Evolutionary conservation across 2,888 invertebrate species (phyloP).

Genomic region (Endotricha flammealis): DNA sequence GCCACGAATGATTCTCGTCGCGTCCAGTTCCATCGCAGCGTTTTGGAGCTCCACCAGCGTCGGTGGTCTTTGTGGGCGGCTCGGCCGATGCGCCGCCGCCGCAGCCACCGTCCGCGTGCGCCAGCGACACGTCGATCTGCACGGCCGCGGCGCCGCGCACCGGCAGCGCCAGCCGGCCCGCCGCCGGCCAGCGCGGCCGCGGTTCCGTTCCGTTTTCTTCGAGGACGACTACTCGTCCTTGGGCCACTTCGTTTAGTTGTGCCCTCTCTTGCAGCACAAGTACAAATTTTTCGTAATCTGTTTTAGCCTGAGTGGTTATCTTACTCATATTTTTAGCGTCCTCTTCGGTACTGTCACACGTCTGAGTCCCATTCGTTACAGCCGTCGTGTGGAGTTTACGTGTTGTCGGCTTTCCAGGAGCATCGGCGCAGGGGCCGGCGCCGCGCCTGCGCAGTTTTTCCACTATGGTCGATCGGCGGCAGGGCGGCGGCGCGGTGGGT

Average conservation of each 20-base stretch:
- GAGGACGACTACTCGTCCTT: neutral
- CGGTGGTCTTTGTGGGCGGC: neutral
- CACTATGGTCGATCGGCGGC: neutral
- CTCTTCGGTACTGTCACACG: no score
- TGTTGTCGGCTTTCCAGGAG: no score
- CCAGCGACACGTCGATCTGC: slow-evolving; percentile 1
- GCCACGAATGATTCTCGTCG: neutral
- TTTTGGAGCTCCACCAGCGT: neutral
- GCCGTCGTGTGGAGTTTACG: neutral
- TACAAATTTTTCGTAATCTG: neutral
- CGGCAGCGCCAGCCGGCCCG: neutral
- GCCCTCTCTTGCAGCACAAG: neutral
- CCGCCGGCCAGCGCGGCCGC: neutral
- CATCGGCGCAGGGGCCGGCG: neutral
- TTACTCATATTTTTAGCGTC: neutral
- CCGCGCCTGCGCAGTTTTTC: neutral
- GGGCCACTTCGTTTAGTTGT: neutral
- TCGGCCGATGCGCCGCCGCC: no score
- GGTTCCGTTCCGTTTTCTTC: no score
- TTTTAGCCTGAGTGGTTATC: neutral
- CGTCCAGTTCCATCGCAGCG: neutral
- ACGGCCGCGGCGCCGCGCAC: no score
- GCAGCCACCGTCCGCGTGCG: no score
- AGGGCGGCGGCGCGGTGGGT: neutral
- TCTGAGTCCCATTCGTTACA: neutral